These are phyloP conservation scores for Atherinomorus stipes DNA, from an alignment of 2,113 vertebrate species.

Conservation along the genomic window DNA sequence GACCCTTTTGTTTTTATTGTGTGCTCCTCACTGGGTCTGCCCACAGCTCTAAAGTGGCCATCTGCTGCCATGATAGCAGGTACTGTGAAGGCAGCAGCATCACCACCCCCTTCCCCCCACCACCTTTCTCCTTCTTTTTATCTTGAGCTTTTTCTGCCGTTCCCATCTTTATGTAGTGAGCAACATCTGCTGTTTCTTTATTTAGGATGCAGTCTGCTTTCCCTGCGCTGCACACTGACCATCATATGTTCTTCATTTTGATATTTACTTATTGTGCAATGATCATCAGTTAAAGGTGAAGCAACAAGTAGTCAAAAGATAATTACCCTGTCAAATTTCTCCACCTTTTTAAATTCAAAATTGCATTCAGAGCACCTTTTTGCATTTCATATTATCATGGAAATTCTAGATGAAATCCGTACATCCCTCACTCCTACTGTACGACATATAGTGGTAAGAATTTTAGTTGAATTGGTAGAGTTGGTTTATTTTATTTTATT, in stretches of 20 bases:
- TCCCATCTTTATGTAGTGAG: neutral
- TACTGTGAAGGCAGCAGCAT: conserved; percentile 22
- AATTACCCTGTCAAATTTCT: neutral
- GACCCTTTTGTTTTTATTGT: conserved; percentile 43
- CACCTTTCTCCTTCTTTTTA: conserved; percentile 24
- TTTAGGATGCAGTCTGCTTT: neutral
- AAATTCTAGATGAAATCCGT: neutral
- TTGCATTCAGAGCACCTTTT: neutral
- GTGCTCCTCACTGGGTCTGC: conserved; percentile 1
- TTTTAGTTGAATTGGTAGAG: neutral
- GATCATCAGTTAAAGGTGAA: neutral
- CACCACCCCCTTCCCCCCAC: conserved; percentile 23
- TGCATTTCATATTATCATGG: conserved; percentile 5
- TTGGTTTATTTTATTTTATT: neutral
- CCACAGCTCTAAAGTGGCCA: conserved; percentile 70
- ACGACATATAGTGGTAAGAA: neutral
- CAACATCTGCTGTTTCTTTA: conserved; percentile 35
- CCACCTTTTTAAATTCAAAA: too few relatives aligned
- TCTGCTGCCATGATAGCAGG: conserved; percentile 67
- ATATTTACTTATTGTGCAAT: neutral
- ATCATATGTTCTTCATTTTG: too few relatives aligned
- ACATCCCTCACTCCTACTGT: neutral
- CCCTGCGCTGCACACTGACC: neutral
- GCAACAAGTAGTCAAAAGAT: neutral
- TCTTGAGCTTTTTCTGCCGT: neutral